Percentiles rank a stretch among this genome's conserved stretches.
Conservation (phyloP, 2,888 invertebrate genomes). For the Epistrophe eligans region DNA sequence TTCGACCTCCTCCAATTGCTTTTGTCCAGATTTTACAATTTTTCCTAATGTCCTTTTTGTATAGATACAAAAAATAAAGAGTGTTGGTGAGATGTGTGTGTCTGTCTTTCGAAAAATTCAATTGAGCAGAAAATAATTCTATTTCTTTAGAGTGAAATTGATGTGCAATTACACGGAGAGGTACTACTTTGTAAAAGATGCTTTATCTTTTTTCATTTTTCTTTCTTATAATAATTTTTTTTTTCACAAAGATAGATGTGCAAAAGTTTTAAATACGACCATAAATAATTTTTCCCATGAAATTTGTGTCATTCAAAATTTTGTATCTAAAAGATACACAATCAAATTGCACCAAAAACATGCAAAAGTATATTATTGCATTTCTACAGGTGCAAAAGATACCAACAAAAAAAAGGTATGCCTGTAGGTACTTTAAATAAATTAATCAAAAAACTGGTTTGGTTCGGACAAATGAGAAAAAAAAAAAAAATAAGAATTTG, state of each 20-base stretch:
- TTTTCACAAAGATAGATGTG: constrained; percentile 24
- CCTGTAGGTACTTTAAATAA: constrained; percentile 54
- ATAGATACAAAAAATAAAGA: neutral
- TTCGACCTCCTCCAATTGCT: constrained; percentile 16
- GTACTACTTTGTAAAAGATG: constrained; percentile 23
- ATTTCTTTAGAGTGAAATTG: constrained; percentile 47
- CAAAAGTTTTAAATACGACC: neutral
- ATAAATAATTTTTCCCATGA: constrained; percentile 44
- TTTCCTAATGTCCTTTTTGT: constrained; percentile 51
- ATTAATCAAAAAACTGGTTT: constrained; percentile 68
- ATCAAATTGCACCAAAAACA: constrained; percentile 46
- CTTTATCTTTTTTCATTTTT: constrained; percentile 16
- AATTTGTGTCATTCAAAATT: constrained; percentile 55
- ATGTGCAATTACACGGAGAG: constrained; percentile 61
- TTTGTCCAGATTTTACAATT: constrained; percentile 34
- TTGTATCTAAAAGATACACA: constrained; percentile 56
- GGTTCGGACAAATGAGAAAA: neutral
- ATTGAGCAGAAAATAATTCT: constrained; percentile 72
- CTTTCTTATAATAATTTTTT: neutral
- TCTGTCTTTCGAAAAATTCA: constrained; percentile 63
- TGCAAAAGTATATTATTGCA: constrained; percentile 55
- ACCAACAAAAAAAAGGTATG: neutral
- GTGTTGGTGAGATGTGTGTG: constrained; percentile 8
- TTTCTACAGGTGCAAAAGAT: constrained; percentile 60
- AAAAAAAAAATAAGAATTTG: neutral